These are phyloP conservation scores for Temnothorax unifasciatus DNA, from an alignment of 2,888 invertebrate species.

Conservation along the genomic window DNA sequence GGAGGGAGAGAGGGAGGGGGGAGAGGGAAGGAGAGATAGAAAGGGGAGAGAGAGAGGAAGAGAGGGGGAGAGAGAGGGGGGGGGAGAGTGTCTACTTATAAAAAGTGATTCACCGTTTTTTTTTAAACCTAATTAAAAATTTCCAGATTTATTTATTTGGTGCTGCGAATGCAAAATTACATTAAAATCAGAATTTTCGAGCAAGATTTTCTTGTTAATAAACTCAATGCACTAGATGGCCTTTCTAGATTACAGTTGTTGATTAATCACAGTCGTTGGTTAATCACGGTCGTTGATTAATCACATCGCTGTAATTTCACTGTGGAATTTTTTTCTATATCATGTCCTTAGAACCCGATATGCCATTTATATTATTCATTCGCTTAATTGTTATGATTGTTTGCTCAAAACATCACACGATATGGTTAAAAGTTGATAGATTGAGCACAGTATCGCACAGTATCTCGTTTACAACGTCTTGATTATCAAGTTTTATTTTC, in stretches of 20 bases:
- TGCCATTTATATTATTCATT: background rate
- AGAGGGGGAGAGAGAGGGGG: too few species aligned
- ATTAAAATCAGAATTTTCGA: background rate
- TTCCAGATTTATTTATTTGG: background rate
- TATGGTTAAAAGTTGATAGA: slow-evolving; percentile 2
- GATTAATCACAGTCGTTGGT: background rate
- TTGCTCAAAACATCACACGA: background rate
- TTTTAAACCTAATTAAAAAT: background rate
- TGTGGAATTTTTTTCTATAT: background rate
- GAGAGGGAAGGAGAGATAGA: too few species aligned
- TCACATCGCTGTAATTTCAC: background rate
- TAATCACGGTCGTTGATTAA: background rate
- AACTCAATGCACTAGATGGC: background rate
- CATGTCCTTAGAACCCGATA: background rate
- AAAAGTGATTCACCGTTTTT: background rate
- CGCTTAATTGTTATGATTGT: background rate
- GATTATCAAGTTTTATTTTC: background rate
- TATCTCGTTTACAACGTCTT: background rate
- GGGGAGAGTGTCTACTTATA: too few species aligned
- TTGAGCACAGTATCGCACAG: background rate
- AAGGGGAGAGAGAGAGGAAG: too few species aligned
- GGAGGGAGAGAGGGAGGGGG: too few species aligned
- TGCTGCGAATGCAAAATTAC: background rate
- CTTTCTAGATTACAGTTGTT: background rate
- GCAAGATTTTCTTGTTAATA: background rate